Base-by-base conservation (phyloP, 2,113 vertebrate genomes). In the Steatornis caripensis region DNA sequence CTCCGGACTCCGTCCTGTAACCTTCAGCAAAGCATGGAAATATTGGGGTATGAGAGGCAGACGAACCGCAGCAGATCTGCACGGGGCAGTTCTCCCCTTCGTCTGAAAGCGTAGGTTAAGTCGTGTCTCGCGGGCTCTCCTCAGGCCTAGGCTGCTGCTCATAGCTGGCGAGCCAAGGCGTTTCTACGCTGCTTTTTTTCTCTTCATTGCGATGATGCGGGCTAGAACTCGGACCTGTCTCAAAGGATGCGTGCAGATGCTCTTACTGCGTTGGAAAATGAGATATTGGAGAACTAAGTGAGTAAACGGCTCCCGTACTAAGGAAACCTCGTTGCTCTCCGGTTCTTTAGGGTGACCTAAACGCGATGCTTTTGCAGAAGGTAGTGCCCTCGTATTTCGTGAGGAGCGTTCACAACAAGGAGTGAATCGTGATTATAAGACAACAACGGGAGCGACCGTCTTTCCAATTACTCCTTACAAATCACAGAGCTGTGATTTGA, bases 131-230 rank as follows among this genome's bases (percentile, higher is more conserved):
- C 18, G 34, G 6, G 48, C 32, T 66, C 30, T 49, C 37, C 37
- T 11, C 62, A 4, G 24, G 69, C 61, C 61, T 4, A 15, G 54
- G 5, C 15, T 17, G n/a, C 84, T 55, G 41, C 55, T 18, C 27
- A 0, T 15, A 11, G 12, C 27, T 21, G 43, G 7, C 32, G 9
- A 6, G 13, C 32, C 37, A 27, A 3, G 4, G 3, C 4, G 1
- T n/a, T 36, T 15, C 39, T 6, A 6, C 11, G 3, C 34, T 4
- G 36, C 39, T 30, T 51, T 20, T 36, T 36, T 39, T 10, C 39
- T 36, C 49, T 37, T 45, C 37, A 8, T 30, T 68, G 51, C 11
- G 27, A 11, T 23, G 57, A 29, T 30, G 11, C 22, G 16, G 64
- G 48, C 24, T 61, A 14, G 46, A 46, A 61, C 21, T 32, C 37